Percentiles rank a stretch among this genome's conserved stretches.
Conservation (phyloP, 2,888 invertebrate genomes). For the Siphlonurus alternatus region DNA sequence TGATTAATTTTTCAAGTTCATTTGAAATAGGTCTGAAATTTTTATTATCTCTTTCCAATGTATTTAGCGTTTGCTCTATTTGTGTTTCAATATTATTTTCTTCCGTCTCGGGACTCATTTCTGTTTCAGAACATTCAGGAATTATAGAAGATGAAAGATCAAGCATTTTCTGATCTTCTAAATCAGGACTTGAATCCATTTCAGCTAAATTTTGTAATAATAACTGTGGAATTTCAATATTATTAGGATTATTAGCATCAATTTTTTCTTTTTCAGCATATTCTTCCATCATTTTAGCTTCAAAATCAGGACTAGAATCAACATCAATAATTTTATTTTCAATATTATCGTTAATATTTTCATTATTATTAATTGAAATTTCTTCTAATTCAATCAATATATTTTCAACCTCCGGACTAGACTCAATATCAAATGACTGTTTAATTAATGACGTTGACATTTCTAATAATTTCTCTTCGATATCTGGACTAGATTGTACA, state of each 20-base stretch:
- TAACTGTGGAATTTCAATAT: neutral
- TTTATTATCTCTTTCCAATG: too few relatives aligned
- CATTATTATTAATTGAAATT: neutral
- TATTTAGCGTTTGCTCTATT: neutral
- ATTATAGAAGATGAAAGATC: neutral
- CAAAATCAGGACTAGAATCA: neutral
- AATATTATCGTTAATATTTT: neutral
- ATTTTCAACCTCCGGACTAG: neutral
- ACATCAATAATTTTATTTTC: neutral
- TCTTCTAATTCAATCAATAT: neutral
- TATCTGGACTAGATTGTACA: neutral
- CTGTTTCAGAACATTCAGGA: neutral
- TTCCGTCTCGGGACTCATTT: neutral
- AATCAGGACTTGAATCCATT: neutral
- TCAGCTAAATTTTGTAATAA: neutral
- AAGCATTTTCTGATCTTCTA: neutral
- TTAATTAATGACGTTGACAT: neutral
- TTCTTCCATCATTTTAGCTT: neutral
- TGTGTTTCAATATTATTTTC: neutral
- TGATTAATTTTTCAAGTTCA: too few relatives aligned
- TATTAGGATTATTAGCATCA: neutral
- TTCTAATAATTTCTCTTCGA: neutral
- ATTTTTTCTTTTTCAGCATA: neutral
- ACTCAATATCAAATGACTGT: neutral
- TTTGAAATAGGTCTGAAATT: too few relatives aligned